Percentiles rank a stretch among this genome's conserved stretches.
Conservation (phyloP, 2,113 vertebrate genomes). For the Bos taurus region ARS-UCD2.0 NC_037341.1:37289001-37289500, state of each 20-base stretch:
- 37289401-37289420: background rate
- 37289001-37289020: background rate
- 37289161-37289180: background rate
- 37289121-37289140: background rate
- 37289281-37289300: background rate
- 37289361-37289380: background rate
- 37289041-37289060: background rate
- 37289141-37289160: background rate
- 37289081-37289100: background rate
- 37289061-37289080: background rate
- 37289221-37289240: background rate
- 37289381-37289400: background rate
- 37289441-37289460: background rate
- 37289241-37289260: background rate
- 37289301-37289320: background rate
- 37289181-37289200: background rate
- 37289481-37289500: background rate
- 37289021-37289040: background rate
- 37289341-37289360: background rate
- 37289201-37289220: background rate
- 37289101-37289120: background rate
- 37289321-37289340: background rate
- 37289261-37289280: background rate
- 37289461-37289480: background rate
- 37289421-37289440: background rate